phyloP scores from a whole-genome alignment of 1,140 invertebrate species.

The Dendrolimus kikuchii region DNA sequence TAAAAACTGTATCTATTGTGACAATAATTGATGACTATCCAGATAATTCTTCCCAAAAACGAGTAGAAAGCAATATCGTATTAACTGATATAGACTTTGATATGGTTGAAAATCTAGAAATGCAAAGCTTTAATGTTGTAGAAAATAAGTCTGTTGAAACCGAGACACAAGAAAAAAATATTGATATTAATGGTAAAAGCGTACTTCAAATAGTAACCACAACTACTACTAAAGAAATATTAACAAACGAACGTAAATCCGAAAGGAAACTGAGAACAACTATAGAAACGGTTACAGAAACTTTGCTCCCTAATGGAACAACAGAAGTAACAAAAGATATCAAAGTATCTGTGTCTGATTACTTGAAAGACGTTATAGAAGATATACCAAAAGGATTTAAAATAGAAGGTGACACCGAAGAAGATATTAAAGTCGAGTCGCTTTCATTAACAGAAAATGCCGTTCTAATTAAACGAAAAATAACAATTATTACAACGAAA shows the following conservation, averaged over 20 bases:
- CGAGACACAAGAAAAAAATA: conserved; percentile 43
- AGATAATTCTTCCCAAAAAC: conserved; percentile 59
- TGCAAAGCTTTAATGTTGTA: conserved; percentile 42
- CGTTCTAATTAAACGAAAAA: conserved; percentile 46
- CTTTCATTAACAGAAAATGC: conserved; percentile 43
- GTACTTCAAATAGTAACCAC: conserved; percentile 55
- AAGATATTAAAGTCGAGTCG: conserved; percentile 32
- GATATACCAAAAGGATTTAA: conserved; percentile 48
- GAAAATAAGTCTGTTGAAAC: conserved; percentile 47
- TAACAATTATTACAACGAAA: conserved; percentile 40
- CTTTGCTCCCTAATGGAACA: conserved; percentile 44
- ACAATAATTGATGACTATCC: conserved; percentile 64
- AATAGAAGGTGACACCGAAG: conserved; percentile 33
- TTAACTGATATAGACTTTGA: conserved; percentile 41
- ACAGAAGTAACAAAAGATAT: conserved; percentile 65
- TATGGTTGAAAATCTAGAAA: conserved; percentile 32
- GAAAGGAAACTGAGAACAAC: conserved; percentile 63
- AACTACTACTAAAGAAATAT: conserved; percentile 57
- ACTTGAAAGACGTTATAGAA: conserved; percentile 27
- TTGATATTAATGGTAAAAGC: conserved; percentile 46
- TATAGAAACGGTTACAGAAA: conserved; percentile 58
- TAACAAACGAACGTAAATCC: conserved; percentile 36
- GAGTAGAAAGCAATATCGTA: conserved; percentile 45
- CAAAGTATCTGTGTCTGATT: conserved; percentile 55
- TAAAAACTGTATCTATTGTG: conserved; percentile 53